Conservation (phyloP, 2,113 vertebrate genomes). For the Corvus hawaiiensis region DNA sequence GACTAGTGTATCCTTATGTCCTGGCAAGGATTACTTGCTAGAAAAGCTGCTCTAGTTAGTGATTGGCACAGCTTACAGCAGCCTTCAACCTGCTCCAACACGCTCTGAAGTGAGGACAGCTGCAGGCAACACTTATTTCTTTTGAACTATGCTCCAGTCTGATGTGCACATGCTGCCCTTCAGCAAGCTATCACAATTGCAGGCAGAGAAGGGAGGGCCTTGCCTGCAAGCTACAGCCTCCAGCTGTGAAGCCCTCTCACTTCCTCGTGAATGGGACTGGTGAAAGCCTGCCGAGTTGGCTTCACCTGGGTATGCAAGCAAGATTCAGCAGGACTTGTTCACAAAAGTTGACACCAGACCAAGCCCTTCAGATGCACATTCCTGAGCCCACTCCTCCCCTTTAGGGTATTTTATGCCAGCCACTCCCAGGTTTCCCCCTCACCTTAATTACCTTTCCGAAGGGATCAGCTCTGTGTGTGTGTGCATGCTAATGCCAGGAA, state of each 20-base stretch:
- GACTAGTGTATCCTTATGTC: not conserved
- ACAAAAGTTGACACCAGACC: not conserved
- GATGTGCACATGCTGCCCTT: not conserved
- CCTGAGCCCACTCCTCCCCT: conserved; percentile 25
- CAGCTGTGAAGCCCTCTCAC: not conserved
- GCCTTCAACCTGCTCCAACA: conserved; percentile 24
- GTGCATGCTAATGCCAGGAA: not conserved
- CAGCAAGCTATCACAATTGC: not conserved
- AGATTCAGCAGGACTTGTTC: conserved; percentile 25
- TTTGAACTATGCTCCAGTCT: conserved; percentile 17
- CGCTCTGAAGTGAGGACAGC: conserved; percentile 23
- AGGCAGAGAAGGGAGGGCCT: not conserved
- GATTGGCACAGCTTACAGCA: not conserved
- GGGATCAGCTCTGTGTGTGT: not conserved
- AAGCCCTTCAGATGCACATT: conserved; percentile 48
- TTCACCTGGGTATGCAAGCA: not conserved
- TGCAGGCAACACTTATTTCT: conserved; percentile 2
- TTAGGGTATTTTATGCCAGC: not conserved
- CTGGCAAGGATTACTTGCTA: not conserved
- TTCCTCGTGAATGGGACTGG: not conserved
- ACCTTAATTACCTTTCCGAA: not conserved
- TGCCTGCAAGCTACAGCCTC: conserved; percentile 13
- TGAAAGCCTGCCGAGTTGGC: not conserved
- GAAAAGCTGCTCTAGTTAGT: not conserved
- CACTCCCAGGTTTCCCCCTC: conserved; percentile 31